Base-by-base conservation (phyloP, 2,113 vertebrate species). In the Myiozetetes cayanensis region DNA sequence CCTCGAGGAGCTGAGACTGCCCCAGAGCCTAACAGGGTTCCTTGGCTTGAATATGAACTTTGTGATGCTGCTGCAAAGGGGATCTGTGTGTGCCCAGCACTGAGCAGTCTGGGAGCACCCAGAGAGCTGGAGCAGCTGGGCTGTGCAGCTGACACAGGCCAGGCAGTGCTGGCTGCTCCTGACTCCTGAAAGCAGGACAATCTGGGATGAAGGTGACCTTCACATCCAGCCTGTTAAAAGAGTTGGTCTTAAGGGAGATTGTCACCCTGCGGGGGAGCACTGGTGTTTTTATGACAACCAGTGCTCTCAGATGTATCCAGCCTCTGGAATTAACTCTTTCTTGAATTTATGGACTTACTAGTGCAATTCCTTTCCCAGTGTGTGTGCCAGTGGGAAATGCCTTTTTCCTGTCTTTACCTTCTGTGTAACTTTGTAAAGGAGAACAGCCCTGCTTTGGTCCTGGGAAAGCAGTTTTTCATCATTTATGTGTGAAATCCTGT, bases 181-280 rank as follows among this genome's bases (percentile, higher is more conserved):
- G 68, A 50, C 52, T 22, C 79, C 58, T 86, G 52, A 73, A 74
- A 87, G 35, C 35, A 74, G 63, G 39, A 37, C 7, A 14, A 5
- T 55, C 50, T 41, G 44, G 24, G 56, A 14, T 78, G 76, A 87
- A 91, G 70, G 70, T 96, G 53, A 91, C 86, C 81, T 91, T 75
- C 70, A 82, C 73, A 63, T 44, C 55, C 75, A 79, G 50, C 22
- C 68, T 77, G 47, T 58, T 68, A 47, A 68, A 44, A 22, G 50
- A 62, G 58, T n/a, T 68, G 28, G 31, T 94, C 74, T 61, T 78
- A 50, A 50, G 70, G n/a, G 52, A 20, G 8, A 22, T 85, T 7
- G 0, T 56, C 84, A 81, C 65, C 49, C 37, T 68, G 2, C 28
- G 52, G 39, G 66, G 68, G 33, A 93, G 46, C 83, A 59, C 28